phyloP scores from a whole-genome alignment of 2,113 vertebrate species.

The Hypanus sabinus region DNA sequence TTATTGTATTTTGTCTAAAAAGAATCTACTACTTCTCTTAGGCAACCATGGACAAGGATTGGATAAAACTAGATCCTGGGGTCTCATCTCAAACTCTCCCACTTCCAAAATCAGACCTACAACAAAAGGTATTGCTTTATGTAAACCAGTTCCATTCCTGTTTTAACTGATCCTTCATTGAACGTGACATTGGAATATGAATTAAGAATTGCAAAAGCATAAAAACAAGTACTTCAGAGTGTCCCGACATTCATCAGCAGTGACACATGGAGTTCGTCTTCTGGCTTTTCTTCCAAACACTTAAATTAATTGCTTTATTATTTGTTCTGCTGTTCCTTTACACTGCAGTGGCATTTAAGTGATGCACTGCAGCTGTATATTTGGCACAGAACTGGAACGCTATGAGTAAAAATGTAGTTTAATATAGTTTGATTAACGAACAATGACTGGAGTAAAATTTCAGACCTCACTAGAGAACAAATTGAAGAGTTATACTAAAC shows the following conservation, averaged over 20 bases:
- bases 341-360: slow-evolving; percentile 71
- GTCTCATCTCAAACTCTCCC: slow-evolving; percentile 53
- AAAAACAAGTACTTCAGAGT: slow-evolving; percentile 74
- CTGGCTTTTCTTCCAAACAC: slow-evolving; percentile 62
- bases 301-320: slow-evolving; percentile 65
- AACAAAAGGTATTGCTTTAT: slow-evolving; percentile 77
- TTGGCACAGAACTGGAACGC: slow-evolving; percentile 61
- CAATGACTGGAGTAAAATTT: slow-evolving; percentile 16
- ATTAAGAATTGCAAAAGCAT: slow-evolving; percentile 72
- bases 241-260: slow-evolving; percentile 64
- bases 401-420: slow-evolving; percentile 7
- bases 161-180: slow-evolving; percentile 53
- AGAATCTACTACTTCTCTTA: slow-evolving; percentile 52
- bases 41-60: slow-evolving; percentile 66
- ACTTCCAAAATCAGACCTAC: slow-evolving; percentile 53
- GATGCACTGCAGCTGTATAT: slow-evolving; percentile 64
- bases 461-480: not conserved
- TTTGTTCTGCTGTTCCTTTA: slow-evolving; percentile 71
- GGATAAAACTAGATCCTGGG: slow-evolving; percentile 57
- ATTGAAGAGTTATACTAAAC: not conserved
- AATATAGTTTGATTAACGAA: slow-evolving; percentile 3
- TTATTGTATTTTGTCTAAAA: slow-evolving; percentile 22
- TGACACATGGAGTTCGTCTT: slow-evolving; percentile 84
- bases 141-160: slow-evolving; percentile 52
- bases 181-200: slow-evolving; percentile 62